Conservation (phyloP, 2,888 invertebrate genomes). For the Deilephila elpenor region DNA sequence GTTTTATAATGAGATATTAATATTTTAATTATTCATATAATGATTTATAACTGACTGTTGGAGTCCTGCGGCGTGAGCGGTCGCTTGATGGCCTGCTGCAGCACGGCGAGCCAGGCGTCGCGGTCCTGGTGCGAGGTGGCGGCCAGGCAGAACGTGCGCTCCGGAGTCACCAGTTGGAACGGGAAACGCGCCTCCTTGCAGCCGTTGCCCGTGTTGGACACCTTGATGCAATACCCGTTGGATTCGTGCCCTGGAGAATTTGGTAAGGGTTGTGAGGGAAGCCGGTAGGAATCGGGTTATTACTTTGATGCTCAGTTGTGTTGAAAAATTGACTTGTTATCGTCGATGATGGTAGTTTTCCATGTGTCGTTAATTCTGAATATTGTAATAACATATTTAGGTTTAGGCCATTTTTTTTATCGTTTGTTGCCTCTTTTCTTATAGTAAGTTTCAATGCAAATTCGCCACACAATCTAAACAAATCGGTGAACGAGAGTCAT, state of each 20-base stretch:
- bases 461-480: too few species aligned
- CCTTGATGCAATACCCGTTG: conserved; percentile 90
- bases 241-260: conserved; percentile 86
- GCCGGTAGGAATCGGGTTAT: not conserved
- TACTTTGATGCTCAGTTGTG: too few species aligned
- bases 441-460: too few species aligned
- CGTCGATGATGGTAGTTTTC: too few species aligned
- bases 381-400: too few species aligned
- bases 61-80: conserved; percentile 92
- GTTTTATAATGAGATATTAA: too few species aligned
- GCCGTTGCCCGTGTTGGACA: conserved; percentile 80
- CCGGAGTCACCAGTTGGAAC: conserved; percentile 93
- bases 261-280: conserved; percentile 16
- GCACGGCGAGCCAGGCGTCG: conserved; percentile 91
- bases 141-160: conserved; percentile 90
- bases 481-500: too few species aligned
- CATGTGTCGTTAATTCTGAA: too few species aligned
- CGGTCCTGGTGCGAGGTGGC: conserved; percentile 91
- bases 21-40: too few species aligned
- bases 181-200: conserved; percentile 91
- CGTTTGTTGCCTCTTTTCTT: too few species aligned
- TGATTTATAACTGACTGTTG: conserved; percentile 87
- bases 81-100: conserved; percentile 89
- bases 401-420: too few species aligned
- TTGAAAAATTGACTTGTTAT: too few species aligned